Base-by-base conservation (phyloP, 2,113 vertebrate species). In the Corydoras maculifer region DNA sequence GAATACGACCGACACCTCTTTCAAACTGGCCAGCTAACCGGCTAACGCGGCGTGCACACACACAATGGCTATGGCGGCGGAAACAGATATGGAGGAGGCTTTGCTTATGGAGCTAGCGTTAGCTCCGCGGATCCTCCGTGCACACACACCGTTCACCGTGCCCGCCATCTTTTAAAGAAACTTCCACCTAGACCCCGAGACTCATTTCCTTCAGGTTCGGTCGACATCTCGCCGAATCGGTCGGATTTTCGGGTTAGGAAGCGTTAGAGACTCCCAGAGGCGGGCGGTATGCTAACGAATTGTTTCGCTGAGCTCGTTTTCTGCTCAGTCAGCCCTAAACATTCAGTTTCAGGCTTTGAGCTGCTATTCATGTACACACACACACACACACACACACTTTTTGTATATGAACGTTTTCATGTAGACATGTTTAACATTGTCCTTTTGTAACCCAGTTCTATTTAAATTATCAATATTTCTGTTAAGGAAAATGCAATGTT, bases 101-200 rank as follows among this genome's bases (percentile, higher is more conserved):
- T 84, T 71, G 67, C 59, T 15, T 51, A 9, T 31, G 2, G 57
- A 65, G 58, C 71, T 73, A 73, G 57, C 63, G 25, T 62, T 55
- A 64, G 70, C 54, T 30, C 14, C 4, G 12, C 50, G 68, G 69
- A 51, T 82, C 74, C 79, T 78, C 78, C 62, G 77, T 75, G 69
- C 69, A 79, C 75, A 68, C 53, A n/a, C 13, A 8, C 54, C 81
- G 81, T 74, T 77, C 79, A 77, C 82, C 86, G 84, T 89, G 93
- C 93, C 93, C 93, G 94, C 94, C 94, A 96, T 96, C 92, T 97
- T 97, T 92, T 90, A 86, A 85, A 86, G 85, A 86, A 79, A 86
- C 84, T 87, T 78, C 78, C 77, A 62, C 32, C 64, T 15, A 70
- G 13, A 30, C 61, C 43, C 29, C 29, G 48, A 18, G 30, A 60